Evolutionary conservation across 2,888 invertebrate species (phyloP), one percentile per base, ranked within the genome.

Genomic region (Gibbula magus): DNA sequence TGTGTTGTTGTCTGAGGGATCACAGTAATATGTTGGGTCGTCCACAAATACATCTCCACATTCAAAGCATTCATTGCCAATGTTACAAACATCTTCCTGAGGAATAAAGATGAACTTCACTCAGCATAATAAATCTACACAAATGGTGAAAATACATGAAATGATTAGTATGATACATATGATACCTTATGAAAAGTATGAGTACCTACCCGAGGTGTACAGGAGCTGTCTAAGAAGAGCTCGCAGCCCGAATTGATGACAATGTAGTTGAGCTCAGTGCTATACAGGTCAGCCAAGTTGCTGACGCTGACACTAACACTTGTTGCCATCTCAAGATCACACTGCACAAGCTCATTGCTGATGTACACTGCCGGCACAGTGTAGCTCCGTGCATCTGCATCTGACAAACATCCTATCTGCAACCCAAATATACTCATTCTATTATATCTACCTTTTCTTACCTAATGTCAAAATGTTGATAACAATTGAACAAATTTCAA

Each of bases 41-140:
- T 84, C 84, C n/a, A 53, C 54, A 76, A 84, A 83, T 20, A 83
- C 81, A n/a, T 79, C 67, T 22, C 82, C 80, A 82, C 82, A 78
- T 22, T 29, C 56, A 78, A 82, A 84, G 61, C 85, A 86, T 25
- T 76, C 32, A n/a, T 76, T 67, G 25, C 77, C 75, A 5, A 86
- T 84, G 22, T 39, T 18, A 67, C 86, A 86, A 1, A 77, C 77
- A 45, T 81, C 77, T n/a, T 76, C 75, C 86, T 86, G 77, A 77
- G 39, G 35, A 79, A 7, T 70, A 18, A 61, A 74, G 52, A 56
- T 8, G n/a, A 25, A 56, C 4, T 25, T 1, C 16, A 56, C 7
- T 10, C 56, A 45, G 45, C 45, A 10, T 45, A 13, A 45, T 10
- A 10, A 45, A n/a, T 35, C 5, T 1, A 45, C 45, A 45, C 10